phyloP scores from a whole-genome alignment of 1,140 invertebrate genomes.

The Drepana arcuata region DNA sequence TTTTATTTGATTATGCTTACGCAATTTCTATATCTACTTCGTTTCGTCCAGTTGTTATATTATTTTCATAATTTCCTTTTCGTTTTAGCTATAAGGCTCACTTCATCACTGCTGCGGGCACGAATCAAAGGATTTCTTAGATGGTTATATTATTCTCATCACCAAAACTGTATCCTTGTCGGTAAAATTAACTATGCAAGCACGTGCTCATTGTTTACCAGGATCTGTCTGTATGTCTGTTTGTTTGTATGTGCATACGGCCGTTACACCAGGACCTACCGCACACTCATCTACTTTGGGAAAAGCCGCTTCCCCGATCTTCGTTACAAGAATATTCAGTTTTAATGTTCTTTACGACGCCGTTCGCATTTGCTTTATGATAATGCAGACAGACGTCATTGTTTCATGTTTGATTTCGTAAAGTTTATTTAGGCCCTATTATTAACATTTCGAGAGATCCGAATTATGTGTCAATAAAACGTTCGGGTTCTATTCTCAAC shows the following conservation, averaged over 20 bases:
- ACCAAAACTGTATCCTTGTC: conserved; percentile 15
- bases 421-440: too few relatives aligned
- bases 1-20: neutral
- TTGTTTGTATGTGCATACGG: conserved; percentile 12
- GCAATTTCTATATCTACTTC: too few relatives aligned
- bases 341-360: conserved; percentile 2
- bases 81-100: too few relatives aligned
- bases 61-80: neutral
- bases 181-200: conserved; percentile 6
- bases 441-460: too few relatives aligned
- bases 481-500: too few relatives aligned
- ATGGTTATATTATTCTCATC: too few relatives aligned
- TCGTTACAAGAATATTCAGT: conserved; percentile 1
- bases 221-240: too few relatives aligned
- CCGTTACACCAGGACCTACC: conserved; percentile 35
- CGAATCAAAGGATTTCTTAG: too few relatives aligned
- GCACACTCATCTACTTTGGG: conserved; percentile 14
- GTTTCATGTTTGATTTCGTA: conserved; percentile 8
- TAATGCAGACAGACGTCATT: conserved; percentile 9
- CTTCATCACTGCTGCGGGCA: too few relatives aligned
- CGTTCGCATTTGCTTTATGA: conserved; percentile 13
- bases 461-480: too few relatives aligned
- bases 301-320: conserved; percentile 1
- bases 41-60: neutral
- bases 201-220: conserved; percentile 27